phyloP scores from a whole-genome alignment of 92 coral and sea anemone species.

The Ricordea florida region DNA sequence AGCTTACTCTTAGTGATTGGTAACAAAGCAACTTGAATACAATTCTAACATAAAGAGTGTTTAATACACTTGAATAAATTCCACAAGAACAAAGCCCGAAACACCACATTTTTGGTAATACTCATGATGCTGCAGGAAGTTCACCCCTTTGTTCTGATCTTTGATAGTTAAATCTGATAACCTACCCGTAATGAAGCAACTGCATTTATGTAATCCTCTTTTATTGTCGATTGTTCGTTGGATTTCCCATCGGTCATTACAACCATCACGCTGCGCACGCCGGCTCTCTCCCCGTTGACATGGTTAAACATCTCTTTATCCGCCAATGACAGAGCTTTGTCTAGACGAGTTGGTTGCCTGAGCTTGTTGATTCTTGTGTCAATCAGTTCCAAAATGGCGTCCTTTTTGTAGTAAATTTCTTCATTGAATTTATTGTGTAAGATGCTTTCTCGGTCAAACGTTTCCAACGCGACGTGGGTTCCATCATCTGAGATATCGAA shows the following conservation, averaged over 20 bases:
- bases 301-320: constrained; percentile 7
- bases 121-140: too few relatives aligned
- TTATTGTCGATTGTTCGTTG: not conserved
- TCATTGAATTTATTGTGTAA: constrained; percentile 7
- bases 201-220: not conserved
- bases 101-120: too few relatives aligned
- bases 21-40: too few relatives aligned
- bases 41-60: too few relatives aligned
- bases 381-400: not conserved
- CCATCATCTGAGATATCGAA: constrained; percentile 2
- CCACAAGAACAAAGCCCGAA: too few relatives aligned
- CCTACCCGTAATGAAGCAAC: constrained; percentile 5
- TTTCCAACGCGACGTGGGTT: constrained; percentile 16
- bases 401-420: not conserved
- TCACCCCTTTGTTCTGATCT: not conserved
- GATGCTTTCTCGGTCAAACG: constrained; percentile 2
- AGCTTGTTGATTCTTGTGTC: not conserved
- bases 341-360: not conserved
- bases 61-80: too few relatives aligned
- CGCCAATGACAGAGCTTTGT: not conserved
- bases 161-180: not conserved
- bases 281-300: not conserved
- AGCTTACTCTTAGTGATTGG: too few relatives aligned
- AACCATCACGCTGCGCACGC: constrained; percentile 2
- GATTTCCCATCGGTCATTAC: constrained; percentile 21